Conservation (phyloP, 2,113 vertebrate species). For the Semnornis frantzii region DNA sequence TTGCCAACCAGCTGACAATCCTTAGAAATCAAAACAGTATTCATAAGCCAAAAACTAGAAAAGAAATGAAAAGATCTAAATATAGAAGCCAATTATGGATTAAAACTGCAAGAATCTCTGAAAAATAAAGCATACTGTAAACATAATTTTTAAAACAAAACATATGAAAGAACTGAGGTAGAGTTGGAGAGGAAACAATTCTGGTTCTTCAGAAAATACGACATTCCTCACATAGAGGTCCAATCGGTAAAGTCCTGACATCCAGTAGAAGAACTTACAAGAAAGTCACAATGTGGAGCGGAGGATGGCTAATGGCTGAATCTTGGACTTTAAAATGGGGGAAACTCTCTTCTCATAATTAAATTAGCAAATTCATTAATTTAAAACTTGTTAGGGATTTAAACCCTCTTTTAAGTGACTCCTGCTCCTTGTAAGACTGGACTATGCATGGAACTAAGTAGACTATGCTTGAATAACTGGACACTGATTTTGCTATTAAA, state of each 20-base stretch:
- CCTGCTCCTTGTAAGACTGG: background rate
- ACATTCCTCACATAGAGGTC: background rate
- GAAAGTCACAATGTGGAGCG: background rate
- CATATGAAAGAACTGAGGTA: background rate
- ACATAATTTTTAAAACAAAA: background rate
- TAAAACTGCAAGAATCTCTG: background rate
- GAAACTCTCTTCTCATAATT: background rate
- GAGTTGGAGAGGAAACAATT: background rate
- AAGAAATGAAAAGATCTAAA: background rate
- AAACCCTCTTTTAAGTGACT: background rate
- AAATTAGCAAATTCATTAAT: background rate
- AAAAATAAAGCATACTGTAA: background rate
- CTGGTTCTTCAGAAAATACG: background rate
- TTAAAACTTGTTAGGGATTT: background rate
- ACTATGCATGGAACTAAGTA: background rate
- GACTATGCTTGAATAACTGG: background rate
- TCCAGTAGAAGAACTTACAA: background rate
- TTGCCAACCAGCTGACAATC: slow-evolving; percentile 5
- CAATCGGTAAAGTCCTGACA: background rate
- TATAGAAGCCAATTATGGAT: background rate
- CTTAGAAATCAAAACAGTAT: slow-evolving; percentile 1
- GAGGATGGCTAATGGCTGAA: background rate
- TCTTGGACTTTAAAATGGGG: background rate
- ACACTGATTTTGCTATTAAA: background rate
- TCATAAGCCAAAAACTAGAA: background rate